These are phyloP conservation scores for Datnioides undecimradiatus DNA, from an alignment of 2,113 vertebrate species.

Conservation along the genomic window DNA sequence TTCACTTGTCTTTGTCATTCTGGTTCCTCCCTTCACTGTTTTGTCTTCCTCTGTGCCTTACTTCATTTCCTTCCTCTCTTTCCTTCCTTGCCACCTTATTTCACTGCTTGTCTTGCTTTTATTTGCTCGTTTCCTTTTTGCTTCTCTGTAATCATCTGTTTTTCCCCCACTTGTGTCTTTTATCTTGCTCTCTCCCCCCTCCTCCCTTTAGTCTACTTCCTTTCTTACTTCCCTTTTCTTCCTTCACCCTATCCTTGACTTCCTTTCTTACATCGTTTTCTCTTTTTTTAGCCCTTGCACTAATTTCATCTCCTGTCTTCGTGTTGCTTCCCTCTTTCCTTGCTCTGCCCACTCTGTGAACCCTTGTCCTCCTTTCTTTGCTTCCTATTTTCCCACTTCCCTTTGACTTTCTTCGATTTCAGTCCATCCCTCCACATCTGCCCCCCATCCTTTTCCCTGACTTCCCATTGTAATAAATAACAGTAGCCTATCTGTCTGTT, in stretches of 20 bases:
- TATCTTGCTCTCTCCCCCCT: not conserved
- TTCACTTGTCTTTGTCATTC: not conserved
- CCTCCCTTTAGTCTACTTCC: not conserved
- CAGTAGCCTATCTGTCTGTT: not conserved
- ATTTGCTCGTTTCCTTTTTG: not conserved
- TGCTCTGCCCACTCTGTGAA: not conserved
- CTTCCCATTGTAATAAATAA: not conserved
- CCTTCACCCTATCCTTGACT: not conserved
- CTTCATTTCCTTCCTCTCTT: too few species aligned
- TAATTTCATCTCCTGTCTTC: not conserved
- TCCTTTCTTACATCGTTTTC: not conserved
- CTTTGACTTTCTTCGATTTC: not conserved
- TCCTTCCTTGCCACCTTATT: too few species aligned
- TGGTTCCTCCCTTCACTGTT: not conserved
- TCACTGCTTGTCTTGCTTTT: too few species aligned
- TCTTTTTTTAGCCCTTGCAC: not conserved
- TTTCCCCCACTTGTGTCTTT: not conserved
- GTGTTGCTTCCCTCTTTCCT: too few species aligned
- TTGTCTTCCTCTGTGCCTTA: not conserved
- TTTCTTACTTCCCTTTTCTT: not conserved
- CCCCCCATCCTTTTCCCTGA: not conserved
- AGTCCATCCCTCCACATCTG: not conserved
- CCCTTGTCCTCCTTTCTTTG: not conserved
- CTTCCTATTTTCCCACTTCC: not conserved
- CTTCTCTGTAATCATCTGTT: not conserved